Evolutionary conservation across 2,113 vertebrate genomes (phyloP).

Genomic region (Patagioenas fasciata): DNA sequence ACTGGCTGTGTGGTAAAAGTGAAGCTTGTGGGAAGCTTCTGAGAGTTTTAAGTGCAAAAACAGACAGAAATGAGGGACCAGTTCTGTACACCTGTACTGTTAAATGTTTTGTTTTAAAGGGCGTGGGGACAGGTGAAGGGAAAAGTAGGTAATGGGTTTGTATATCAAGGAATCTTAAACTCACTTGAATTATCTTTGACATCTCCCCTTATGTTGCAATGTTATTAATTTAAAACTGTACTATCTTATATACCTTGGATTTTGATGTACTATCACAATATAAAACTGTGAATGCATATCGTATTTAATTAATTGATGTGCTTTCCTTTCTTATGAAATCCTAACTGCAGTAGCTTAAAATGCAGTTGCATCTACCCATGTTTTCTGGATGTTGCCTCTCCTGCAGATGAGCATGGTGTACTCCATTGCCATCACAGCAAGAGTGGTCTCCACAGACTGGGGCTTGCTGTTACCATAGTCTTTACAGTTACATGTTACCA

Average conservation of each 20-base stretch:
- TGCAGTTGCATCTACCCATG: accelerated
- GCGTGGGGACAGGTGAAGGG: background rate
- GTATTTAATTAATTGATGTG: background rate
- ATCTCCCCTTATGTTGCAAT: background rate
- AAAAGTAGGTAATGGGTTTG: background rate
- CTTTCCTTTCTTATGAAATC: background rate
- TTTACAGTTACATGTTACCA: too few relatives aligned
- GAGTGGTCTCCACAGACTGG: too few relatives aligned
- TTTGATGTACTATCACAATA: background rate
- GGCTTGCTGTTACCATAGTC: too few relatives aligned
- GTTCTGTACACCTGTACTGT: background rate
- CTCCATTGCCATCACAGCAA: too few relatives aligned
- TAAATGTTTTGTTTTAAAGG: background rate
- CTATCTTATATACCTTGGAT: too few relatives aligned
- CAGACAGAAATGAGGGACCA: background rate
- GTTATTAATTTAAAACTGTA: background rate
- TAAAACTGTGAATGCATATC: background rate
- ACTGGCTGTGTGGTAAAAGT: background rate
- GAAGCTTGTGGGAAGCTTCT: too few relatives aligned
- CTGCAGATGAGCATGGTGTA: too few relatives aligned
- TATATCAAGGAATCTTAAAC: background rate
- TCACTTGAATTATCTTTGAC: too few relatives aligned
- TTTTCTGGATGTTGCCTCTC: too few relatives aligned
- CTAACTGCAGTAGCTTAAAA: background rate
- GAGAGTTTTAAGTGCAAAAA: background rate